Base-by-base conservation (phyloP, 1,140 invertebrate species). In the Drosophila yakuba region DNA sequence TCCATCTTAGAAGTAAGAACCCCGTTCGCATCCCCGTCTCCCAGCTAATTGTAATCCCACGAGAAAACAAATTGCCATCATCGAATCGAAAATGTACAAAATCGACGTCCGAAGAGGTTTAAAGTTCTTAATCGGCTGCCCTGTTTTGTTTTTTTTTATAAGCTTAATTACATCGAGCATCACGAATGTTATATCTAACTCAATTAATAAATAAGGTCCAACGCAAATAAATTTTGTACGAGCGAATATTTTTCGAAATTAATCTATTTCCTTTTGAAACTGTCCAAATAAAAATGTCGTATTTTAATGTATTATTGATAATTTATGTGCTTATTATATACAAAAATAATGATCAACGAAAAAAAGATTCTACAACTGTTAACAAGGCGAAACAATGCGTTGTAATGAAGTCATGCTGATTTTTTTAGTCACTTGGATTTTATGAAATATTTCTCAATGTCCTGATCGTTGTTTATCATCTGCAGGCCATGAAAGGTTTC, bases 391-490 rank as follows among this genome's bases (percentile, higher is more conserved):
- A 68, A 69, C 36, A 17, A 55, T 48, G 35, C 43, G 68, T 58
- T 71, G 68, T 71, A 52, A 66, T 35, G 11, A 25, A 39, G 28
- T 52, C 11, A 35, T 44, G 17, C 14, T 5, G 17, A 17, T 10
- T 5, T 35, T 15, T 2, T 20, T n/a, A 71, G 20, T 82, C 60
- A 82, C 59, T 82, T 81, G 15, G 75, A 63, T 25, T 57, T 66
- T 6, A 71, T 58, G 60, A 92, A 91, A 57, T 91, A 84, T 81
- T 88, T 91, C 36, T 91, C 81, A 71, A 92, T 86, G 47, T 92
- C 91, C 52, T 81, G 56, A 43, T 91, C 91, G n/a, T 62, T 86
- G 11, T 74, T 74, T 39, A 92, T 91, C 84, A 88, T 86, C 66
- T 83, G 62, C 12, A 90, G 43, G 10, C 74, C 66, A 25, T 83